These are phyloP conservation scores for Pocillopora meandrina DNA, from an alignment of 92 coral and sea anemone genomes.

Conservation along the genomic window DNA sequence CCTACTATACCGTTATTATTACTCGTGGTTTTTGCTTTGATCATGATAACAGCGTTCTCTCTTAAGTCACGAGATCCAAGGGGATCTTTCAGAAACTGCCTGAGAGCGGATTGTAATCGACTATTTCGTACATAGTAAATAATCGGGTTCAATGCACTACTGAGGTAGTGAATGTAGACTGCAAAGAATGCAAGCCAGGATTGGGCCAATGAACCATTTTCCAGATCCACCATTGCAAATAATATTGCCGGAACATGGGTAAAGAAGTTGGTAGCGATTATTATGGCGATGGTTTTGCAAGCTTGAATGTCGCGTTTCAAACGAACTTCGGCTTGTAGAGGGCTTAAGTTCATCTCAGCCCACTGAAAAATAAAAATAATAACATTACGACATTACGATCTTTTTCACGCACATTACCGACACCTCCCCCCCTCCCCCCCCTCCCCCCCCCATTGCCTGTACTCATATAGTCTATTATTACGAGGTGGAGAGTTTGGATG, in stretches of 20 bases:
- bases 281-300: slow-evolving; percentile 5
- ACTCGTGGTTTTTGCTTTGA: background rate
- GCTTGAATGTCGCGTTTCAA: background rate
- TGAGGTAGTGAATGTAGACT: background rate
- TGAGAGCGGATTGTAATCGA: slow-evolving; percentile 27
- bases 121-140: slow-evolving; percentile 37
- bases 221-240: background rate
- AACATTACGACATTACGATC: background rate
- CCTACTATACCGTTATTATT: background rate
- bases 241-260: background rate
- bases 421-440: background rate
- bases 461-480: no score
- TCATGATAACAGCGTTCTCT: background rate
- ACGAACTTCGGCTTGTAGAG: background rate
- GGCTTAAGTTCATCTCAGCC: background rate
- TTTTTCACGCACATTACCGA: background rate
- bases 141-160: slow-evolving; percentile 42
- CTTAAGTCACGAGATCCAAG: background rate
- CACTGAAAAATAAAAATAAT: background rate
- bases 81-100: slow-evolving; percentile 20
- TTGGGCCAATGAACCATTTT: background rate
- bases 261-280: background rate
- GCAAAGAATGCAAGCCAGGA: background rate
- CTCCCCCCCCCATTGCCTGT: no score
- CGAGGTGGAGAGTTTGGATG: no score